Evolutionary conservation across 2,797 vertebrate genomes (phyloP).

Genomic region (Tiaroga cobitis): DNA sequence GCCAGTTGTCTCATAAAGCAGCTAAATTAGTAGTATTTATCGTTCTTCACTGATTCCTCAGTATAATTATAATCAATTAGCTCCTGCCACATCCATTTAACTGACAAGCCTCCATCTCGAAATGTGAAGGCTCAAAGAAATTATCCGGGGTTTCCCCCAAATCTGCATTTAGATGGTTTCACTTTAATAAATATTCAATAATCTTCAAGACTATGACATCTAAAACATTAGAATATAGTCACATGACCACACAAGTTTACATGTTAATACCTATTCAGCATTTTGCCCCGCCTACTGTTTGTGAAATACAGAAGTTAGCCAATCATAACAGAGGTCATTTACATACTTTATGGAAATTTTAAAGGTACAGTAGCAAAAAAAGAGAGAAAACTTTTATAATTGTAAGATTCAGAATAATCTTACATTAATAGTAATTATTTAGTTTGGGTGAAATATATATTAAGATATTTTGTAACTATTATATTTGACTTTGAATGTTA

Average conservation of each 20-base stretch:
- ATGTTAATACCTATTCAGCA: not conserved
- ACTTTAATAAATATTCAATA: not conserved
- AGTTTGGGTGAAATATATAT: not conserved
- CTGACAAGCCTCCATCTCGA: not conserved
- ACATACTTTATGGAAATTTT: not conserved
- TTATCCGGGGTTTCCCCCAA: not conserved
- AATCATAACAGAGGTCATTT: not conserved
- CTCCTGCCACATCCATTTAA: conserved; percentile 2
- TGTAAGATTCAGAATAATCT: not conserved
- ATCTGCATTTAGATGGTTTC: not conserved
- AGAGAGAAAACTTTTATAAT: not conserved
- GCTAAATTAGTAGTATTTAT: not conserved
- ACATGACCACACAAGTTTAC: not conserved
- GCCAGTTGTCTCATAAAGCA: not conserved
- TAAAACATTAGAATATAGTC: not conserved
- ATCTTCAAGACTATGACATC: not conserved
- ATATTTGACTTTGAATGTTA: not conserved
- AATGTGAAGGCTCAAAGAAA: not conserved
- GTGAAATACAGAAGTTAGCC: not conserved
- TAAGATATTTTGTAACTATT: not conserved
- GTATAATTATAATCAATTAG: conserved; percentile 11
- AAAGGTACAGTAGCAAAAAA: not conserved
- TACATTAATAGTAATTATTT: not conserved
- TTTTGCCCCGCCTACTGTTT: not conserved
- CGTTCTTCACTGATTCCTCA: not conserved